A percentile compares a stretch with the other conserved stretches of the same genome.
Evolutionary conservation across 2,888 invertebrate species (phyloP).

Genomic region (Seira sanloemensis): DNA sequence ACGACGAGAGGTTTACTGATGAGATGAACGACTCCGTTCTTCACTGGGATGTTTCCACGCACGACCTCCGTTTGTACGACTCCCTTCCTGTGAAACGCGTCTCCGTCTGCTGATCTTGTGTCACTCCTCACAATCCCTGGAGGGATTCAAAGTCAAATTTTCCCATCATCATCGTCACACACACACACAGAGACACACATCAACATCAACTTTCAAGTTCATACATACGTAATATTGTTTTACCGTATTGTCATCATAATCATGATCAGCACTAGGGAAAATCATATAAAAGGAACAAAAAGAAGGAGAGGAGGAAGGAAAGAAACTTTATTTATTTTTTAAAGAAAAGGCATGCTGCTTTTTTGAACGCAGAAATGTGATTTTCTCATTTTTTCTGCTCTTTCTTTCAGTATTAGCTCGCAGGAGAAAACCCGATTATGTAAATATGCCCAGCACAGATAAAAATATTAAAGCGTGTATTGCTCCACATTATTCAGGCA

Average conservation of each 20-base stretch:
- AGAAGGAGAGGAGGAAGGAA: conserved; percentile 51
- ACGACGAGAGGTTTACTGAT: conserved; percentile 94
- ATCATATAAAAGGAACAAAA: conserved; percentile 42
- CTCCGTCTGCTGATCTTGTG: conserved; percentile 82
- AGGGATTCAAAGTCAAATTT: conserved; percentile 71
- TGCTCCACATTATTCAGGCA: neutral
- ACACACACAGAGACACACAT: too few relatives aligned
- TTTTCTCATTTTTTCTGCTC: conserved; percentile 19
- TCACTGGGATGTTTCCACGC: conserved; percentile 92
- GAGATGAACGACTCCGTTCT: conserved; percentile 94
- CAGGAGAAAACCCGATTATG: conserved; percentile 54
- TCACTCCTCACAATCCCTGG: conserved; percentile 91
- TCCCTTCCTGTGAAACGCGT: conserved; percentile 86
- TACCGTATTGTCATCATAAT: conserved; percentile 44
- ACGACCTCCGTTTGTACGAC: conserved; percentile 92
- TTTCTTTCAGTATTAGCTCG: conserved; percentile 38
- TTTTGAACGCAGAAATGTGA: conserved; percentile 33
- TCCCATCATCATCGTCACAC: too few relatives aligned
- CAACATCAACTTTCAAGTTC: too few relatives aligned
- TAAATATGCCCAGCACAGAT: conserved; percentile 42
- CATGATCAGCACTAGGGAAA: conserved; percentile 26
- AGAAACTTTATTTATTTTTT: too few relatives aligned
- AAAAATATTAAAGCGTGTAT: neutral
- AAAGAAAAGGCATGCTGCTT: too few relatives aligned
- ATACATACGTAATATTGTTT: neutral